phyloP scores from a whole-genome alignment of 2,113 vertebrate genomes.

The Stercorarius parasiticus region DNA sequence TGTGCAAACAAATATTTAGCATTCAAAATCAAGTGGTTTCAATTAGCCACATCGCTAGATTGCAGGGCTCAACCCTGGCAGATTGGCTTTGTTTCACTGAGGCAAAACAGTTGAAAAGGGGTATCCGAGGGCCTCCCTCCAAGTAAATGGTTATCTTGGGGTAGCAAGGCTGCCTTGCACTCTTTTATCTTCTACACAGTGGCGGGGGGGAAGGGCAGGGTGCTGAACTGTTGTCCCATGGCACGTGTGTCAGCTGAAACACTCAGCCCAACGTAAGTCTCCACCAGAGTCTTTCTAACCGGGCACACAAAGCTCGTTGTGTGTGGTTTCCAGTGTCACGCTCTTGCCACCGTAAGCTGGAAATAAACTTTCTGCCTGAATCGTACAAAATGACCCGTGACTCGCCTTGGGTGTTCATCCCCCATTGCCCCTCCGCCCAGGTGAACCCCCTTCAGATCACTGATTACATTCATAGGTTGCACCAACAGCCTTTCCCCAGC shows the following conservation, averaged over 20 bases:
- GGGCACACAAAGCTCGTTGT: not conserved
- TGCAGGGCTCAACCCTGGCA: not conserved
- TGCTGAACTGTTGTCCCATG: not conserved
- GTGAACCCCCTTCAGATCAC: not conserved
- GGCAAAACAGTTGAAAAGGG: not conserved
- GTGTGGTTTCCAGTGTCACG: fast-evolving
- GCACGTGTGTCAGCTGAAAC: not conserved
- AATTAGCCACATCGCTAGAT: not conserved
- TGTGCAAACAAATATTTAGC: conserved; percentile 59
- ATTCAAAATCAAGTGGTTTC: conserved; percentile 45
- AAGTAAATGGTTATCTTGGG: not conserved
- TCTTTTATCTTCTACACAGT: not conserved
- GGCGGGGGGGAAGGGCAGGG: fast-evolving
- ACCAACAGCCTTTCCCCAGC: not conserved
- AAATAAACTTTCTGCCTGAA: not conserved
- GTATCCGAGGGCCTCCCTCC: not conserved
- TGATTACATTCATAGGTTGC: not conserved
- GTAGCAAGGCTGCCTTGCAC: not conserved
- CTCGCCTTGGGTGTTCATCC: not conserved
- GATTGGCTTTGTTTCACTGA: not conserved
- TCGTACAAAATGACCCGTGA: not conserved
- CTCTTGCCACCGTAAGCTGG: not conserved
- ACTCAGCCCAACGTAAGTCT: not conserved
- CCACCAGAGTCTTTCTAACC: not conserved
- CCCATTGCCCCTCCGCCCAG: not conserved